A percentile compares a stretch with the other conserved stretches of the same genome.
These are phyloP conservation scores for Halisarca cf. caerulea DNA, from an alignment of 37 sponge, comb jelly and placozoan species.

Conservation along the genomic window DNA sequence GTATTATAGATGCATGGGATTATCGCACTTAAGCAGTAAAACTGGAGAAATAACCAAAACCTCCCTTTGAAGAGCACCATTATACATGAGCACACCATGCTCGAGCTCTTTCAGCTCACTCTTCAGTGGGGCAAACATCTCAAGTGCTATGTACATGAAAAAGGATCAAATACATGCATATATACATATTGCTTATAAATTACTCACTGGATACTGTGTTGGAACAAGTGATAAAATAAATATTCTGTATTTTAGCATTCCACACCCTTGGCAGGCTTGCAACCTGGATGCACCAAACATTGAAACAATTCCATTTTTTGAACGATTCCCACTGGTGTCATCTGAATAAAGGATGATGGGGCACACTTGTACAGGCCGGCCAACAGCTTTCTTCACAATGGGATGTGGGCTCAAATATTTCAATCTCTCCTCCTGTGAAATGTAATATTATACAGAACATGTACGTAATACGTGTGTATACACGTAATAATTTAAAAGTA, in stretches of 20 bases:
- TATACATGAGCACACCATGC: no score
- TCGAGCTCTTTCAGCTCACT: no score
- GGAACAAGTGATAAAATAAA: slow-evolving; percentile 39
- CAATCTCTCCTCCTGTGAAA: not conserved
- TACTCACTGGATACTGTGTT: not conserved
- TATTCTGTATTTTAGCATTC: slow-evolving; percentile 28
- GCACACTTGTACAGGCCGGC: slow-evolving; percentile 7
- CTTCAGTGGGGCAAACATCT: no score
- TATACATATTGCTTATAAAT: no score
- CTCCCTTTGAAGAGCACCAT: no score
- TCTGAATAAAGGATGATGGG: slow-evolving; percentile 53
- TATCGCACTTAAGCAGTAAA: no score
- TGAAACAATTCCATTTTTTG: slow-evolving; percentile 63
- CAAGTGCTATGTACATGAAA: no score
- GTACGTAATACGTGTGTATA: no score
- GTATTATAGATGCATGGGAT: no score
- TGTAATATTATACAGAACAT: not conserved
- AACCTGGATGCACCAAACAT: slow-evolving; percentile 48
- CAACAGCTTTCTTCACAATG: not conserved
- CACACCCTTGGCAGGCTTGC: slow-evolving; percentile 36
- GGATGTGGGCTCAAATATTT: not conserved
- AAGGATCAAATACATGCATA: no score
- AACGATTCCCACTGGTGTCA: slow-evolving; percentile 63
- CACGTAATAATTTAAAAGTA: no score
- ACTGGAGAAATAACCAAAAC: no score